Evolutionary conservation across 2,797 vertebrate genomes (phyloP), one percentile per base, ranked within the genome.

Genomic region (Anguilla obscura): DNA sequence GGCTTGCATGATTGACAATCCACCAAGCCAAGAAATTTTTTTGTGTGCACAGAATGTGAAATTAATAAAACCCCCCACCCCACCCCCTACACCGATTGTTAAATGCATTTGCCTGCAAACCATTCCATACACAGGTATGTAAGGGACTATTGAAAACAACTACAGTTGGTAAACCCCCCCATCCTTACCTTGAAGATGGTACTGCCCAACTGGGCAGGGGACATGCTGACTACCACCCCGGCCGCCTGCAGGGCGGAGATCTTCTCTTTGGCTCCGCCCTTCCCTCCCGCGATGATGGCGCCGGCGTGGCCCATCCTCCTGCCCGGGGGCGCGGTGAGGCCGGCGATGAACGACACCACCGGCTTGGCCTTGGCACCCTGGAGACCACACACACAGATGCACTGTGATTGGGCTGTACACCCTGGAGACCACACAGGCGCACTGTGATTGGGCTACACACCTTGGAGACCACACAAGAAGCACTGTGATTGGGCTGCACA

Each of bases 201-300:
- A 94, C 97, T 98, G 52, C 98, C 99, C 85, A 99, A 95, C 94
- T 99, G 98, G 24, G 98, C 98, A 0, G 98, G 99, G 85, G 98
- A 99, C 98, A 98, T 99, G 94, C 98, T 99, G 94, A 99, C 96
- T 0, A 98, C 96, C 2, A 98, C 98, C 0, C 98, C 98, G 0
- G 98, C 98, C 0, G 94, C 96, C 96, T 99, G 98, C n/a, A 99
- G 97, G 86, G 99, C 98, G 0, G 98, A 90, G 8, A 99, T 99
- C 95, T 99, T 99, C 95, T 99, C 99, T 93, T 99, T 99, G 87
- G 98, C 99, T 27, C 98, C 99, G 12, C 99, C 99, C 91, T 99
- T 99, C 1, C 99, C 98, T 7, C 99, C 98, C 16, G 99, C 98
- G 9, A 99, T 99, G 94, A 99, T 99, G 63, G 98, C 99, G 6